Percentiles rank a stretch among this genome's conserved stretches.
Evolutionary conservation across 2,113 vertebrate species (phyloP).

Genomic region (Barnardius zonarius): DNA sequence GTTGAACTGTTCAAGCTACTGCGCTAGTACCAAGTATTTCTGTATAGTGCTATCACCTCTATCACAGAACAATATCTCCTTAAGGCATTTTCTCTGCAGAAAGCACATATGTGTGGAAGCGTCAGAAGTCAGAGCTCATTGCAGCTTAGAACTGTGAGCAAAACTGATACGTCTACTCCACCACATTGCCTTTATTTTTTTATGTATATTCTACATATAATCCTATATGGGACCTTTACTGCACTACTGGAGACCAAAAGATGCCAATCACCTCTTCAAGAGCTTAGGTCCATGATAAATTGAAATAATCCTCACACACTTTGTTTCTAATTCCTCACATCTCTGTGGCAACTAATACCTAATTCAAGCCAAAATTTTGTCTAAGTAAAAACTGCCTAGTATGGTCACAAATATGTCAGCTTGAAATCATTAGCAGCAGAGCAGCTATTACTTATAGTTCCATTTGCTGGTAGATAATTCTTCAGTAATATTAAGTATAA

Average conservation of each 20-base stretch:
- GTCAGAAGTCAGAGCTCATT: background rate
- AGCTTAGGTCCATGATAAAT: background rate
- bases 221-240: background rate
- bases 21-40: background rate
- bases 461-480: background rate
- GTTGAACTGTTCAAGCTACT: background rate
- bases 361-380: background rate
- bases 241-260: background rate
- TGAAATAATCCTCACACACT: background rate
- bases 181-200: background rate
- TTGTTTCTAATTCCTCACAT: background rate
- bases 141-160: background rate
- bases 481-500: background rate
- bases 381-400: background rate
- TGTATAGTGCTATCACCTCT: background rate
- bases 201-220: background rate
- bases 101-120: background rate
- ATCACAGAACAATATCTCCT: fast-evolving
- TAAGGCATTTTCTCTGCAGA: fast-evolving
- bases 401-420: background rate
- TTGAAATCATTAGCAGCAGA: background rate
- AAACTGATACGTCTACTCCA: background rate
- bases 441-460: background rate
- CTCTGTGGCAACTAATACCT: background rate
- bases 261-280: background rate